Evolutionary conservation across 92 coral and sea anemone species (phyloP).

Genomic region (Plumapathes pennacea): DNA sequence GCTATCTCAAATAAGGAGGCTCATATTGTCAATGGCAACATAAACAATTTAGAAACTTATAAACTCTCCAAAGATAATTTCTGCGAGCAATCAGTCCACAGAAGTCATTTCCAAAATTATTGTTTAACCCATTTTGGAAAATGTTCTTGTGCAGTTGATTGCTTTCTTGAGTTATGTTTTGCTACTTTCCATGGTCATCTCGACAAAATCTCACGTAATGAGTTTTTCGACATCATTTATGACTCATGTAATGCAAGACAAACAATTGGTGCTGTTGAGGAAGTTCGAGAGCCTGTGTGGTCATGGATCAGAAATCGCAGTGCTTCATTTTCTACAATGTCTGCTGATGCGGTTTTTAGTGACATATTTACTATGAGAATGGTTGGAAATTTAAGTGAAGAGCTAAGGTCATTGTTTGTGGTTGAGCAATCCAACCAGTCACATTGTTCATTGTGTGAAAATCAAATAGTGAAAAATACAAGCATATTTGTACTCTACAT

Average conservation of each 20-base stretch:
- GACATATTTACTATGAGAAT: constrained; percentile 46
- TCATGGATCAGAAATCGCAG: constrained; percentile 30
- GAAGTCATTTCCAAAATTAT: constrained; percentile 56
- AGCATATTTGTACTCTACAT: constrained; percentile 51
- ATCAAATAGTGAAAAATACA: constrained; percentile 48
- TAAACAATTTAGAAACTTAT: constrained; percentile 2
- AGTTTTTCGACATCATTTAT: constrained; percentile 39
- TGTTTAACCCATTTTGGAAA: constrained; percentile 57
- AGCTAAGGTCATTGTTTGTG: constrained; percentile 53
- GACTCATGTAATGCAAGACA: constrained; percentile 31
- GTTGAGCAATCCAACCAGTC: constrained; percentile 30
- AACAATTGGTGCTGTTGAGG: constrained; percentile 36
- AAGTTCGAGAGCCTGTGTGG: constrained; percentile 61
- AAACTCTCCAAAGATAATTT: constrained; percentile 1
- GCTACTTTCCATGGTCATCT: constrained; percentile 34
- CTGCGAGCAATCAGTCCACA: constrained; percentile 18
- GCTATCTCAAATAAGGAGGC: constrained; percentile 46
- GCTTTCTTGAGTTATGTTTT: constrained; percentile 49
- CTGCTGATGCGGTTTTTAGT: constrained; percentile 69
- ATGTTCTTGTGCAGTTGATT: constrained; percentile 73
- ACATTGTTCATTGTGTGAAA: constrained; percentile 37
- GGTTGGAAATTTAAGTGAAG: constrained; percentile 44
- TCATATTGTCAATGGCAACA: constrained; percentile 45
- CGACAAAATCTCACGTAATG: constrained; percentile 34
- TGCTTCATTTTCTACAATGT: constrained; percentile 49